Percentiles rank a stretch among this genome's conserved stretches.
Evolutionary conservation across 2,113 vertebrate species (phyloP).

Genomic region (Ceyx margarethae): DNA sequence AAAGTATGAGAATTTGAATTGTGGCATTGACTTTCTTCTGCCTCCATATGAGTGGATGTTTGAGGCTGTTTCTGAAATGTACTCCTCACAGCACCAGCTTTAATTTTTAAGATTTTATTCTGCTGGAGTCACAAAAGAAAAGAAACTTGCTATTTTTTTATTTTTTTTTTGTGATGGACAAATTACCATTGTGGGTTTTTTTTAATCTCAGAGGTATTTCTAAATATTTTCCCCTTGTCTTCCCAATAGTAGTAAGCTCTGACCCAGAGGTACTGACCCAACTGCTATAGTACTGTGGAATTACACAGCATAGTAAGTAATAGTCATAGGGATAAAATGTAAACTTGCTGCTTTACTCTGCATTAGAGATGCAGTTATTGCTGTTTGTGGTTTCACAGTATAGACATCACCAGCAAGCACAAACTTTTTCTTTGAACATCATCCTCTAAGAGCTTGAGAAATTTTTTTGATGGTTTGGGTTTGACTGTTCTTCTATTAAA

Average conservation of each 20-base stretch:
- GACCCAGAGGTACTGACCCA: neutral
- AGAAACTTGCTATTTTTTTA: neutral
- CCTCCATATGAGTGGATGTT: no score
- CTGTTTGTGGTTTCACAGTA: neutral
- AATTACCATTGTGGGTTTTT: neutral
- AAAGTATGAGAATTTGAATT: neutral
- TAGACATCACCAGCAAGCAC: neutral
- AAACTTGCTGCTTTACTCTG: neutral
- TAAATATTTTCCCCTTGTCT: neutral
- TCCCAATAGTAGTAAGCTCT: neutral
- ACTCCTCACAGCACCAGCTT: neutral
- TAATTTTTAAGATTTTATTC: neutral
- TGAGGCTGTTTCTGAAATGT: neutral
- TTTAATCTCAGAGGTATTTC: neutral
- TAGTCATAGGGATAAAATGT: neutral
- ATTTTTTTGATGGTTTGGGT: neutral
- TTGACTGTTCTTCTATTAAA: neutral
- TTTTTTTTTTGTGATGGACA: neutral
- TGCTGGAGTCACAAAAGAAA: neutral
- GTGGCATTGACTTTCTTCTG: neutral
- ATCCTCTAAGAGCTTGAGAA: neutral
- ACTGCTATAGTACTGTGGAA: neutral
- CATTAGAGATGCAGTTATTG: neutral
- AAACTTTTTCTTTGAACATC: neutral
- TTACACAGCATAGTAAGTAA: neutral